These are phyloP conservation scores for Harpalus rubripes DNA, from an alignment of 2,888 invertebrate genomes.

Conservation along the genomic window DNA sequence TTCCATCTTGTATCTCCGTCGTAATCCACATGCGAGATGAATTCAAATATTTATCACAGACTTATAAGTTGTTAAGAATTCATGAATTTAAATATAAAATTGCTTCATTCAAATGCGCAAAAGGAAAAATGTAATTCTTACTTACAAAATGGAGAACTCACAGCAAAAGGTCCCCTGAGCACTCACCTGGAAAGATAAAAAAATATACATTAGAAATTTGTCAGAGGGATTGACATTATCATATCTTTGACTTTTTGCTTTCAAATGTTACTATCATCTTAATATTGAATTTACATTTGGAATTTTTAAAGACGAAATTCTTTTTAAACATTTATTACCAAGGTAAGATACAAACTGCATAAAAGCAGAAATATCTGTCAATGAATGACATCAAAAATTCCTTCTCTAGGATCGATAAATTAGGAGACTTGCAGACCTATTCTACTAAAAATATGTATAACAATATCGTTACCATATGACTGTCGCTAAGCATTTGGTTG, in stretches of 20 bases:
- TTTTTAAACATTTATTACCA: neutral
- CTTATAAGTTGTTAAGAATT: conserved; percentile 44
- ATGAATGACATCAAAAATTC: too few relatives aligned
- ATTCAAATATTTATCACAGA: conserved; percentile 21
- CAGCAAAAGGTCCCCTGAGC: conserved; percentile 7
- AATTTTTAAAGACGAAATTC: neutral
- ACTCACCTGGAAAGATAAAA: conserved; percentile 59
- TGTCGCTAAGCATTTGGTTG: too few relatives aligned
- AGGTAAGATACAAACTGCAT: too few relatives aligned
- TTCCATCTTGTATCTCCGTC: conserved; percentile 15
- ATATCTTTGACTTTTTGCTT: conserved; percentile 12
- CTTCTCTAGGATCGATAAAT: too few relatives aligned
- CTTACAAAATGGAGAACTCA: conserved; percentile 23
- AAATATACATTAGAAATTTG: conserved; percentile 52
- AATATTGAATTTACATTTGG: conserved; percentile 29
- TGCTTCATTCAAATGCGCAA: conserved; percentile 30
- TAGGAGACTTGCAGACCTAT: too few relatives aligned
- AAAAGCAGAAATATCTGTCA: too few relatives aligned
- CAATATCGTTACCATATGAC: too few relatives aligned
- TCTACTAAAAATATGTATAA: too few relatives aligned
- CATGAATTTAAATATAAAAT: conserved; percentile 35
- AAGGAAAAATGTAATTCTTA: conserved; percentile 37
- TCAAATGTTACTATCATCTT: neutral
- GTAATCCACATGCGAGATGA: conserved; percentile 6
- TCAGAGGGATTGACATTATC: conserved; percentile 19